Evolutionary conservation across 92 coral and sea anemone genomes (phyloP), one percentile per base, ranked within the genome.

Genomic region (Bergia sp.): DNA sequence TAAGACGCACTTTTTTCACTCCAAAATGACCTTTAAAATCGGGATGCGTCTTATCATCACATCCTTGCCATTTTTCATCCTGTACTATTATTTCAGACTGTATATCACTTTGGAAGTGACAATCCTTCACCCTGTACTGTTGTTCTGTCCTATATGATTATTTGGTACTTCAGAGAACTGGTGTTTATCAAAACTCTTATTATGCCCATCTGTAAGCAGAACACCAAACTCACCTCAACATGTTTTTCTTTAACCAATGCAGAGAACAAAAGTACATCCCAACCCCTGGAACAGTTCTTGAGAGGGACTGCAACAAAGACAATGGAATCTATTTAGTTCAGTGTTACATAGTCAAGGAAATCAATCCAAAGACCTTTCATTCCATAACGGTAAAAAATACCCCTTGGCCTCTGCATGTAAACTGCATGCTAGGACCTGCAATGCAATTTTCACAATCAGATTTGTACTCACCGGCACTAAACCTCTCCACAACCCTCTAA

Each of bases 241-340:
- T 75, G 39, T 37, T 84, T 74, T 87, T 88, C 50, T 92, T 90
- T 85, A 97, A 81, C 40, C 96, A 91, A 88, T 97, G 98, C 21
- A 97, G 92, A 38, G 96, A 89, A 88, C 97, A 90, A 82, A 96
- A 97, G 85, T 97, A 97, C 94, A 97, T 93, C 73, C 98, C 99
- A 39, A 97, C 95, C 53, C 99, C 99, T 67, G 99, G 99, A 36
- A 97, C 99, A 92, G 98, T 95, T 88, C 99, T 93, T 55, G 94
- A 94, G 21, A 97, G 89, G 18, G 99, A 95, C 99, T 97, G 85
- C 50, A 94, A 72, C 23, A 36, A 74, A 87, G 61, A 2, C 76
- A 77, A 39, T 21, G 72, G 13, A 82, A 64, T 45, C 69, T 4
- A 23, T 41, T 75, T 75, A 21, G 21, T 44, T 0, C 29, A 29